Conservation (phyloP, 2,888 invertebrate species). For the Ormyrus thymus region DNA sequence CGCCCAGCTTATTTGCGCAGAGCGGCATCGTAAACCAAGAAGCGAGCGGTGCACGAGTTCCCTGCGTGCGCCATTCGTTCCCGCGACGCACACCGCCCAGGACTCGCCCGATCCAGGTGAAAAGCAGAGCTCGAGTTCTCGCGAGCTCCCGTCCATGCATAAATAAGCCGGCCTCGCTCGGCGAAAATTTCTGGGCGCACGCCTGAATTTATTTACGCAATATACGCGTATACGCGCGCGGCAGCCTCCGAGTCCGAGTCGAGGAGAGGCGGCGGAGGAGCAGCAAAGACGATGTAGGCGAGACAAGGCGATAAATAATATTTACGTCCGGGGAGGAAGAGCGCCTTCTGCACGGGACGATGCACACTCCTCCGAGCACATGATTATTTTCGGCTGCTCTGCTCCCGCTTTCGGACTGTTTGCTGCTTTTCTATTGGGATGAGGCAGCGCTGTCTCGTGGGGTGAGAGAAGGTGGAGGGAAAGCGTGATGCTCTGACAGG, state of each 20-base stretch:
- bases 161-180: background rate
- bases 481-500: too few species aligned
- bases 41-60: too few species aligned
- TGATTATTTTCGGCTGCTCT: slow-evolving; percentile 3
- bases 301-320: slow-evolving; percentile 45
- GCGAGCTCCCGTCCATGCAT: background rate
- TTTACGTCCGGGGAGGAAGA: slow-evolving; percentile 21
- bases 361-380: background rate
- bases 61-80: too few species aligned
- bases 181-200: background rate
- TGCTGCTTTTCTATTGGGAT: too few species aligned
- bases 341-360: background rate
- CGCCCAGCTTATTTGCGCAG: too few species aligned
- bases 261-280: background rate
- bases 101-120: too few species aligned
- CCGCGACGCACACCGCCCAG: too few species aligned
- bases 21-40: too few species aligned
- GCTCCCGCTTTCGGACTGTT: too few species aligned
- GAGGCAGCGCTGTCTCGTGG: too few species aligned
- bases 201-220: background rate
- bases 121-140: background rate
- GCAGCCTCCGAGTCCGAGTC: background rate
- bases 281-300: background rate
- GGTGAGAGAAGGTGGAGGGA: too few species aligned
- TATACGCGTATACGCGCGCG: background rate